These are phyloP conservation scores for Picus viridis DNA, from an alignment of 2,797 vertebrate species.

Conservation along the genomic window DNA sequence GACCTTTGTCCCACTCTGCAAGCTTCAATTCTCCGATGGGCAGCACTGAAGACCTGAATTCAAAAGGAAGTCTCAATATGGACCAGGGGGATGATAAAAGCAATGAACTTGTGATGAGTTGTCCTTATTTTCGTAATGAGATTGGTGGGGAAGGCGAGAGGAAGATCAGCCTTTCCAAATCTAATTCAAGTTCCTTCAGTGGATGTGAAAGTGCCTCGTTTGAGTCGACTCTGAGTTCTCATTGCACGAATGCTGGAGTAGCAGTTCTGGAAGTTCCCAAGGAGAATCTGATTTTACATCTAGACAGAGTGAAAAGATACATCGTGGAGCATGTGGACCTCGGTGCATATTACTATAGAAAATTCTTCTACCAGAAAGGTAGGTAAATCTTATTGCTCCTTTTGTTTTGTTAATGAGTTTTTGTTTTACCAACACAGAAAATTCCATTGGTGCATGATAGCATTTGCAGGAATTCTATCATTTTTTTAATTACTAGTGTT, in stretches of 20 bases:
- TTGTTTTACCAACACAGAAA: not conserved
- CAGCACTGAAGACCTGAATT: constrained; percentile 94
- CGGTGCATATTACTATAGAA: constrained; percentile 94
- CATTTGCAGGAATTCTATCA: not conserved
- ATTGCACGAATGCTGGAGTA: constrained; percentile 94
- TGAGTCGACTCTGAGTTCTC: constrained; percentile 88
- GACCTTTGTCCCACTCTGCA: constrained; percentile 91
- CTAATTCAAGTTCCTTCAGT: constrained; percentile 87
- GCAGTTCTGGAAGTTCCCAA: constrained; percentile 94
- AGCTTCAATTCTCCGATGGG: constrained; percentile 95
- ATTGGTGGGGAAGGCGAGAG: constrained; percentile 91
- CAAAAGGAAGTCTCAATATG: constrained; percentile 88
- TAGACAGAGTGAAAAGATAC: constrained; percentile 92
- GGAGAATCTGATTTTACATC: constrained; percentile 87
- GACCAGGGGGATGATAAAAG: constrained; percentile 93
- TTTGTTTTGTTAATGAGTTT: not conserved
- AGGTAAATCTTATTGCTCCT: constrained; percentile 50
- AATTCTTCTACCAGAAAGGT: constrained; percentile 96
- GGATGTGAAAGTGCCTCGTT: constrained; percentile 88
- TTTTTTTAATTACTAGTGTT: not conserved
- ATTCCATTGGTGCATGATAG: not conserved
- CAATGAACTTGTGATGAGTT: constrained; percentile 93
- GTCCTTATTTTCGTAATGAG: constrained; percentile 97
- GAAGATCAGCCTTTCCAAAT: constrained; percentile 87
- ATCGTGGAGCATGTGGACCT: constrained; percentile 95